Evolutionary conservation across 2,797 vertebrate genomes (phyloP).

Genomic region (Strix occidentalis): DNA sequence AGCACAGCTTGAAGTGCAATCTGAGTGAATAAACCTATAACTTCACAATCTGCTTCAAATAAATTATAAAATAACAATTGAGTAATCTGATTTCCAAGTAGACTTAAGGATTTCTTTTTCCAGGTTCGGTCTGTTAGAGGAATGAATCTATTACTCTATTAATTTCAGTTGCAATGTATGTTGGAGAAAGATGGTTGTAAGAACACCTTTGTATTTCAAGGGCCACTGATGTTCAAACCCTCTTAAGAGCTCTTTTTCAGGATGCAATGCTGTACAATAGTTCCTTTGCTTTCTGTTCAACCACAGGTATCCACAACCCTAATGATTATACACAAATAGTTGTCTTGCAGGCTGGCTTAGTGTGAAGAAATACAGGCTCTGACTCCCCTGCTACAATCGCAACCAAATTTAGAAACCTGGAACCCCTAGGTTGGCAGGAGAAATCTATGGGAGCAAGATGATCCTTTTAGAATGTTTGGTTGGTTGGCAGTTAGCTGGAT

Average conservation of each 20-base stretch:
- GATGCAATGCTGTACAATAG: background rate
- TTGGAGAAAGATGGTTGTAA: background rate
- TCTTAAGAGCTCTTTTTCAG: background rate
- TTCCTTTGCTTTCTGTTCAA: background rate
- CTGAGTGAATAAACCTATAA: background rate
- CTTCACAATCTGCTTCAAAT: background rate
- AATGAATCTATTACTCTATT: background rate
- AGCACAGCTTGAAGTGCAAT: background rate
- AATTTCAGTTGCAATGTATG: background rate
- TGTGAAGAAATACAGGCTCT: background rate
- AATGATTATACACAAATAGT: background rate
- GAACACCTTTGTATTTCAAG: background rate
- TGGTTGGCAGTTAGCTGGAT: background rate
- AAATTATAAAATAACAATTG: background rate
- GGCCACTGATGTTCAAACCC: background rate
- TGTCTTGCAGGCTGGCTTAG: background rate
- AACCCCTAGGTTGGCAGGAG: background rate
- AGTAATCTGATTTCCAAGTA: conserved; percentile 1
- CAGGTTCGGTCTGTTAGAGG: background rate
- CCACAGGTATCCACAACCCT: background rate
- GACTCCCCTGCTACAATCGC: background rate
- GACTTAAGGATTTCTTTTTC: background rate
- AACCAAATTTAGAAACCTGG: background rate
- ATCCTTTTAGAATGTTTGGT: background rate
- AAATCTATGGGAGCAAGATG: background rate